A percentile compares a stretch with the other conserved stretches of the same genome.
Conservation (phyloP, 37 sponge, comb jelly and placozoan genomes). For the Oscarella lobularis region DNA sequence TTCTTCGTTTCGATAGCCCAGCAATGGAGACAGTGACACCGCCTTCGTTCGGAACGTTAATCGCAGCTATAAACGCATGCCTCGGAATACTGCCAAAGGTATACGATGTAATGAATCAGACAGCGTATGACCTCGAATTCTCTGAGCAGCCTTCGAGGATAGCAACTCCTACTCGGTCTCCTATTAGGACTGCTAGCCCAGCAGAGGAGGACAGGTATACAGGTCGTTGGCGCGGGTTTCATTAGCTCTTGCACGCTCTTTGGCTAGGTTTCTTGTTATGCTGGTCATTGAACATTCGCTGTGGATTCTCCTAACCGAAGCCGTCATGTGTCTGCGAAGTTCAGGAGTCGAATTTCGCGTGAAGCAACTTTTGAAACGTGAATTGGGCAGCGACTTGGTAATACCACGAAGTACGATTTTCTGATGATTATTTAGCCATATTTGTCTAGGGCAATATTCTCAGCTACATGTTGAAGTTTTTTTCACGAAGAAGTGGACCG, state of each 20-base stretch:
- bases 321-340: neutral
- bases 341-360: neutral
- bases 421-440: no score
- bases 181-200: neutral
- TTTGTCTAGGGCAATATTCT: neutral
- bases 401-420: neutral
- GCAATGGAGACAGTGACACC: neutral
- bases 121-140: neutral
- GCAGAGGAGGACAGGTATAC: no score
- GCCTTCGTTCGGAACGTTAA: neutral
- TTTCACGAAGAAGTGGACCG: neutral
- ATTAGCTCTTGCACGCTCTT: no score
- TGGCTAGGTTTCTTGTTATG: neutral
- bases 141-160: neutral
- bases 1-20: neutral
- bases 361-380: neutral
- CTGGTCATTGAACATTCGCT: neutral
- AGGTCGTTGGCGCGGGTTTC: no score
- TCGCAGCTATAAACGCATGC: neutral
- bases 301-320: neutral
- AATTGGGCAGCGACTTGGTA: neutral
- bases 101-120: neutral
- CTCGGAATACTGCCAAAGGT: conserved; percentile 1
- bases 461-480: neutral
- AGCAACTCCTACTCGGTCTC: neutral